Evolutionary conservation across 2,888 invertebrate species (phyloP), one percentile per base, ranked within the genome.

Genomic region (Baronia brevicornis): DNA sequence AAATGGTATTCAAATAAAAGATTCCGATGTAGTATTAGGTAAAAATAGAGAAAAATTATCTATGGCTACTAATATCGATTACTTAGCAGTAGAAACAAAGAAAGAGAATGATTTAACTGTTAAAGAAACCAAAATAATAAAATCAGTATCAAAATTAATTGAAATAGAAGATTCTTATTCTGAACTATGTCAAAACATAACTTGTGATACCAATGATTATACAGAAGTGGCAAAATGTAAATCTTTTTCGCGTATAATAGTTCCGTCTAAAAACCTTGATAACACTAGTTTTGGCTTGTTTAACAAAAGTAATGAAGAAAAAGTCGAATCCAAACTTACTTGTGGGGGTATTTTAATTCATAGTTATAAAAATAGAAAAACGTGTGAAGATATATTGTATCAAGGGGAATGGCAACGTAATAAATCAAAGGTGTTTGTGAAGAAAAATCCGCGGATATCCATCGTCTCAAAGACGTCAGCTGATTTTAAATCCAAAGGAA

Each of bases 401-500:
- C 79, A 77, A 56, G 80, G 82, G 25, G 57, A 71, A 33, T 82
- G 80, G 82, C 70, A 77, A 43, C 52, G 47, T 27, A 45, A 48
- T 18, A 58, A 43, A 4, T 51, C 58, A 4, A 64, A 60, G 44
- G 9, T 38, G 15, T 9, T 46, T 14, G 25, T 35, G 6, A 60
- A 49, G 28, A 65, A 56, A 41, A 62, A 24, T 13, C 34, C 29
- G 3, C 54, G 43, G 38, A 47, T 43, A 18, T n/a, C 11, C 1
- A 7, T 26, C 5, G 6, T 8, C 11, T 11, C 27, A 4, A 30
- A 22, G 20, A 38, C 18, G 15, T 25, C 13, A 23, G 4, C 19
- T 11, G 35, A 28, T 4, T 33, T 28, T 7, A 32, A 20, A 22
- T 30, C 17, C 7, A 38, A 22, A 36, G 28, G 14, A 38, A 18